Base-by-base conservation (phyloP, 2,888 invertebrate species). In the Apodemia mormo region DNA sequence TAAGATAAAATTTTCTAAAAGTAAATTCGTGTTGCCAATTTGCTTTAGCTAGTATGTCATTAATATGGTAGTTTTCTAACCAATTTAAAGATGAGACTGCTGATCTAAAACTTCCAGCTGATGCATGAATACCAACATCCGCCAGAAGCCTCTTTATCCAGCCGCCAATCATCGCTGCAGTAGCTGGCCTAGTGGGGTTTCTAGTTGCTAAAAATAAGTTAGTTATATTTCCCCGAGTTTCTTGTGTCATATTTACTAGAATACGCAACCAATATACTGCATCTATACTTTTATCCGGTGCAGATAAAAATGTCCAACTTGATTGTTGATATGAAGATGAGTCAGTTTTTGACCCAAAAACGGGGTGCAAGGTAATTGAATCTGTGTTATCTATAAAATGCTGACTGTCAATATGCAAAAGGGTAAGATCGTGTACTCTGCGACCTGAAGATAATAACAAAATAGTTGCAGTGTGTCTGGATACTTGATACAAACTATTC, bases 341-440 rank as follows among this genome's bases (percentile, higher is more conserved):
- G 64, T 77, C 75, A 9, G 77, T 76, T 68, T 77, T 76, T 1
- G 75, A 77, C 9, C 75, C 76, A 30, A 76, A 77, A 22, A 58
- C 43, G 1, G 75, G 75, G 30, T 72, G 72, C 52, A 78, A 70
- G 0, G 66, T 73, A 30, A 78, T 73, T 0, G 68, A 71, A 37
- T 72, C 40, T 12, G 22, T 61, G 2, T 71, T 68, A 69, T 75
- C 74, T 10, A 71, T 54, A 29, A 71, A 74, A 65, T 73, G 69
- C 10, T 69, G n/a, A 10, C 64, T n/a, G 49, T 74, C 69, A 43
- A 65, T 65, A 65, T 71, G 71, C 14, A 76, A 67, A 14, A 76
- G 67, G 0, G 75, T 74, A 4, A 76, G 64, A 64, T 76, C 75
- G 29, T 78, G 76, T 5, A 76, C 74, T 66, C 76, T 70, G 10